Base-by-base conservation (phyloP, 92 coral and sea anemone species). In the Palythoa grandiflora region DNA sequence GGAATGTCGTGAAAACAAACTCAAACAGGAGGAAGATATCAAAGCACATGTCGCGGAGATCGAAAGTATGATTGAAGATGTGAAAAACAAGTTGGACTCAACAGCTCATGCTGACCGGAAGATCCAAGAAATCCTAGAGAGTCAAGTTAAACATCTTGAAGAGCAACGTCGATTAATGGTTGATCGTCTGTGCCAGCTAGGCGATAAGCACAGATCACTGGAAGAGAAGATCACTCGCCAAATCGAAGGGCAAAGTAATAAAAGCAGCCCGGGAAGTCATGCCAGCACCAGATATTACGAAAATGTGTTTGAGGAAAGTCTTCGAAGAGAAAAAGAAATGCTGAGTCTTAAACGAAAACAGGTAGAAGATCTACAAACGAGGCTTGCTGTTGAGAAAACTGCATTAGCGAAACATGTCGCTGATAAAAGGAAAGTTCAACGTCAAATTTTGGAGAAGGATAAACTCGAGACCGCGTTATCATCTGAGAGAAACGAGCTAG, bases 41-140 rank as follows among this genome's bases (percentile, higher is more conserved):
- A 94, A 93, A 84, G 88, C 72, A 10, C 96, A 95, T 55, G 93
- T 93, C 6, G 90, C 90, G 48, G 96, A 95, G 79, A 93, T 93
- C 84, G 98, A 96, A 55, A 88, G 76, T 50, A 94, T 90, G 95
- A 93, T 96, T 57, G 90, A 89, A 20, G 96, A 96, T 79, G 92
- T 93, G 83, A 91, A 91, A 89, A 79, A 86, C 72, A 90, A 84
- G 86, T 79, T 96, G 83, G 89, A 88, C 40, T 94, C 96, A 37
- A 84, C 94, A n/a, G 99, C 94, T 83, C 93, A 87, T 80, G 91
- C 96, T 16, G 98, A 95, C 68, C 72, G 21, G 38, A 87, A 91
- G 81, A 91, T 93, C 17, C 96, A 91, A 47, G 96, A 93, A 59
- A 87, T 95, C 90, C 89, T 95, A 39, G 89, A 88, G 65, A 93